Percentiles rank a stretch among this genome's conserved stretches.
Conservation (phyloP, 2,113 vertebrate genomes). For the Datnioides undecimradiatus region DNA sequence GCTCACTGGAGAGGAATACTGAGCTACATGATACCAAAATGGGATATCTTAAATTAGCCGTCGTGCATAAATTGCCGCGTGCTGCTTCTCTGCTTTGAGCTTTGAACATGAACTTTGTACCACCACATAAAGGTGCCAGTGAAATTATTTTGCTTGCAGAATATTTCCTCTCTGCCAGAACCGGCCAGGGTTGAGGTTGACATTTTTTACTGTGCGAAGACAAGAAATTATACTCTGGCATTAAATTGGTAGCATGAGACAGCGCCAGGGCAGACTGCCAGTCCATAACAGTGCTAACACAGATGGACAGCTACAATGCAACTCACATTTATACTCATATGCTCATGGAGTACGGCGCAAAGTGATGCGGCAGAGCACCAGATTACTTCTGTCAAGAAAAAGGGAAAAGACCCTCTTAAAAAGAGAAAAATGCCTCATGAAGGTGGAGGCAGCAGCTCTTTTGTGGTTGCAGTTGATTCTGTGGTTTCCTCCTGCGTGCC, state of each 20-base stretch:
- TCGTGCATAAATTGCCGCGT: background rate
- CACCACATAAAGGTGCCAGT: background rate
- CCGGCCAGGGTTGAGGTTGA: constrained; percentile 25
- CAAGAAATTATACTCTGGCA: constrained; percentile 24
- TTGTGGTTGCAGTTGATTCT: background rate
- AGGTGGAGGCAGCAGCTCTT: background rate
- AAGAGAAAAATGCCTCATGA: background rate
- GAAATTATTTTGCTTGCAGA: constrained; percentile 1
- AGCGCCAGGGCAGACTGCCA: background rate
- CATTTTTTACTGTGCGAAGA: constrained; percentile 5
- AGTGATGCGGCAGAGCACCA: background rate
- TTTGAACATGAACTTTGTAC: constrained; percentile 4
- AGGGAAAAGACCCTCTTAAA: background rate
- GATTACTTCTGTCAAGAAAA: background rate
- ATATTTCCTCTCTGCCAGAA: constrained; percentile 25
- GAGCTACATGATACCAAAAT: background rate
- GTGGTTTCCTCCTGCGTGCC: background rate
- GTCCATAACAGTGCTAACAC: background rate
- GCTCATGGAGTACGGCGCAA: background rate
- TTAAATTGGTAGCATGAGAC: background rate
- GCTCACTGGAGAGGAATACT: background rate
- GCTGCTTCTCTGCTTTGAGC: background rate
- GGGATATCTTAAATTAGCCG: constrained; percentile 17
- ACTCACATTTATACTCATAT: background rate
- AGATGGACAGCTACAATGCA: background rate